Evolutionary conservation across 1,140 invertebrate species (phyloP).

Genomic region (Papilio polyxenes): DNA sequence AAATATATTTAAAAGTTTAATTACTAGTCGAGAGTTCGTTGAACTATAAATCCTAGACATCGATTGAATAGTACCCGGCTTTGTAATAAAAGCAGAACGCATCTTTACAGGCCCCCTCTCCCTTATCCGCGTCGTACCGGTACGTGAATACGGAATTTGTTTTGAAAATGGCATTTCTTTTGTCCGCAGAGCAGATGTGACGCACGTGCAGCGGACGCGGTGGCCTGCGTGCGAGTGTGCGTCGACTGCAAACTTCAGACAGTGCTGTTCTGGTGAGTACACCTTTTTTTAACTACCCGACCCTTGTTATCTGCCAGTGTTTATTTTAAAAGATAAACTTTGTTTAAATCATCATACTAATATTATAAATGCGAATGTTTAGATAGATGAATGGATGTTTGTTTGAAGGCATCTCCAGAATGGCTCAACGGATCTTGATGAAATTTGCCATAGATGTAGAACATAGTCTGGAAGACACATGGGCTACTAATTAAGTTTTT

Average conservation of each 20-base stretch:
- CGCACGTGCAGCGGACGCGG: constrained; percentile 32
- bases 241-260: background rate
- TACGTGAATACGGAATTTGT: constrained; percentile 41
- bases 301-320: background rate
- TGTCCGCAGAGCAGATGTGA: constrained; percentile 29
- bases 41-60: background rate
- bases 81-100: background rate
- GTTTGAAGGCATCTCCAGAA: too few species aligned
- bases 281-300: constrained; percentile 9
- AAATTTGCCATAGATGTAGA: too few species aligned
- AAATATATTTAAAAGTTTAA: background rate
- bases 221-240: background rate
- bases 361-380: background rate
- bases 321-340: background rate
- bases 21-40: background rate
- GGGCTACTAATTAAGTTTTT: too few species aligned
- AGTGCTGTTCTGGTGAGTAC: background rate
- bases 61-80: background rate
- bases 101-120: background rate
- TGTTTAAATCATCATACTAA: background rate
- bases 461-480: too few species aligned
- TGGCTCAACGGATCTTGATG: too few species aligned
- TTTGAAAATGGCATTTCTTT: constrained; percentile 35
- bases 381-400: too few species aligned
- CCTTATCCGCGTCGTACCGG: background rate